Conservation (phyloP, 2,888 invertebrate species). For the Thecocarcelia acutangulata region DNA sequence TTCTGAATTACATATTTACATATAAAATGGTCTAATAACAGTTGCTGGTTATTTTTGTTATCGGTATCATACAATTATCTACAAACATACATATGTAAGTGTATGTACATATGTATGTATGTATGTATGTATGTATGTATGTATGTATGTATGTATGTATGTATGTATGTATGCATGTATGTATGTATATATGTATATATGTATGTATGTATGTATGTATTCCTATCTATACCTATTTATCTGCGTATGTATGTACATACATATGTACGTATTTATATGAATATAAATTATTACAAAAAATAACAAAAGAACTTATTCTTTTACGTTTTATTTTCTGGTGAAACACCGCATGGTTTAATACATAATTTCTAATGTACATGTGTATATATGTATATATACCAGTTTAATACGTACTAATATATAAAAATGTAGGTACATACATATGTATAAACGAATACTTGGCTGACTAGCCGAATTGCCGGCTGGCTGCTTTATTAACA, state of each 20-base stretch:
- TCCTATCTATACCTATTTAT: no score
- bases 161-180: background rate
- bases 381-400: background rate
- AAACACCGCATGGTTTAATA: conserved; percentile 28
- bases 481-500: conserved; percentile 32
- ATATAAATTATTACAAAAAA: background rate
- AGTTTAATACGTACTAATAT: no score
- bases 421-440: background rate
- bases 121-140: background rate
- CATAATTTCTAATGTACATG: background rate
- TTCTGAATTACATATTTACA: no score
- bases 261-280: background rate
- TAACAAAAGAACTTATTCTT: conserved; percentile 21
- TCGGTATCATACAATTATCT: no score
- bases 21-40: no score
- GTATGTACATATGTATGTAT: background rate
- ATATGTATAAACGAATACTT: background rate
- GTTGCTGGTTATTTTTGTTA: no score
- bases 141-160: background rate
- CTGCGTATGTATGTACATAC: background rate
- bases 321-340: background rate
- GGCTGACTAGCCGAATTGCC: conserved; percentile 17
- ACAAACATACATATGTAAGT: no score
- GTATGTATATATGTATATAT: background rate
- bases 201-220: no score